A percentile compares a stretch with the other conserved stretches of the same genome.
Evolutionary conservation across 92 coral and sea anemone species (phyloP).

Genomic region (Palythoa caribaeorum): DNA sequence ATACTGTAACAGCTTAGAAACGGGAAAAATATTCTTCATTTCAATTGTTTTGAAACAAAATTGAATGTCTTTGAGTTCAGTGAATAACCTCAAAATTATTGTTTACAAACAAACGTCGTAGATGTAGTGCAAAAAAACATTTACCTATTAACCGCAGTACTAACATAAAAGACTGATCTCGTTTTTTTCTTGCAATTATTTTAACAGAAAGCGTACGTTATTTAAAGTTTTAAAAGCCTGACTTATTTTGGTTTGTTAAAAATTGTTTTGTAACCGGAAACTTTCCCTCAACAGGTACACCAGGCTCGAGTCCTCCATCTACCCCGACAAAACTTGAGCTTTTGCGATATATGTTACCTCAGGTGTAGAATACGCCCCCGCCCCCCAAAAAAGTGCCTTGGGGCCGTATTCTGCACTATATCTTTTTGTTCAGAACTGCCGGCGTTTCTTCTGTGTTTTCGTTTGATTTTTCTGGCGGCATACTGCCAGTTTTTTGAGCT

Average conservation of each 20-base stretch:
- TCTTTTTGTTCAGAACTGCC: neutral
- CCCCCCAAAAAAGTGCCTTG: too few relatives aligned
- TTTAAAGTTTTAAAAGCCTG: slow-evolving; percentile 2
- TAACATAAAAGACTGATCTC: slow-evolving; percentile 18
- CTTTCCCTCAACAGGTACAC: neutral
- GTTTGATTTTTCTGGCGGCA: neutral
- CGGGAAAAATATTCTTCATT: neutral
- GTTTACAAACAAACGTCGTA: neutral
- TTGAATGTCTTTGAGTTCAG: neutral
- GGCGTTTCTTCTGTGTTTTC: neutral
- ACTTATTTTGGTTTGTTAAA: neutral
- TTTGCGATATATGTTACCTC: neutral
- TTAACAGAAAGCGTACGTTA: slow-evolving; percentile 11
- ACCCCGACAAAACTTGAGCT: slow-evolving; percentile 7
- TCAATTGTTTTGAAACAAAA: slow-evolving; percentile 9
- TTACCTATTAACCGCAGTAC: slow-evolving; percentile 4
- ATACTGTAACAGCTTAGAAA: slow-evolving; percentile 9
- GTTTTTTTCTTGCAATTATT: neutral
- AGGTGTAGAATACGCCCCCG: too few relatives aligned
- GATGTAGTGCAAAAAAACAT: neutral
- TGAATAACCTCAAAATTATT: neutral
- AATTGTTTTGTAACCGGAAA: neutral
- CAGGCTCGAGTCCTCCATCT: slow-evolving; percentile 30
- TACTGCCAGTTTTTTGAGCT: slow-evolving; percentile 7
- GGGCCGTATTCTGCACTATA: too few relatives aligned